Percentiles rank a stretch among this genome's conserved stretches.
Evolutionary conservation across 2,113 vertebrate genomes (phyloP).

Genomic region (Atherinomorus stipes): DNA sequence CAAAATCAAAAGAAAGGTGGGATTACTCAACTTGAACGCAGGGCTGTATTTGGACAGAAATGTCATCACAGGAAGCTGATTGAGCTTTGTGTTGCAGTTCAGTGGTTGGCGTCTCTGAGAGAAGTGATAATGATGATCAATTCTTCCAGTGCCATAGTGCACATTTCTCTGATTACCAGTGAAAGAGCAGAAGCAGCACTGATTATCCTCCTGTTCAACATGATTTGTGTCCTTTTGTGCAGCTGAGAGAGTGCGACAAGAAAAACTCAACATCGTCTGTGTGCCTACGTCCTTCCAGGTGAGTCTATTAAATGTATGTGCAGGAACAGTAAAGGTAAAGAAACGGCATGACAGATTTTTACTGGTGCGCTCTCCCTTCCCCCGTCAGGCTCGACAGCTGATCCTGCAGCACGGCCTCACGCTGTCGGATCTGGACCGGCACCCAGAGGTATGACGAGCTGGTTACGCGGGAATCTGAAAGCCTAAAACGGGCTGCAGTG

Average conservation of each 20-base stretch:
- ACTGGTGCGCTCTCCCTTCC: neutral
- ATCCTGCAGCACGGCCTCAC: constrained; percentile 91
- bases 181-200: neutral
- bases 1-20: neutral
- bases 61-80: neutral
- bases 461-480: constrained; percentile 6
- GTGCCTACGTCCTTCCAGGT: constrained; percentile 98
- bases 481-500: neutral
- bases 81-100: neutral
- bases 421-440: constrained; percentile 93
- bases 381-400: constrained; percentile 92
- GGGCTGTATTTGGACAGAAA: neutral
- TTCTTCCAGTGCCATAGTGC: neutral
- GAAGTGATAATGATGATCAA: neutral
- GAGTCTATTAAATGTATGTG: constrained; percentile 11
- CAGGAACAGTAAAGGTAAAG: no score
- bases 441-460: constrained; percentile 88
- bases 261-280: constrained; percentile 92
- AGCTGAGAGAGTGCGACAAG: constrained; percentile 94
- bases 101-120: no score
- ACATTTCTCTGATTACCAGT: neutral
- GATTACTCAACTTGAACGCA: neutral
- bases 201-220: neutral
- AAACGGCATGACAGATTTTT: neutral
- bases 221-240: constrained; percentile 29